Base-by-base conservation (phyloP, 2,888 invertebrate genomes). In the Melieria omissa region DNA sequence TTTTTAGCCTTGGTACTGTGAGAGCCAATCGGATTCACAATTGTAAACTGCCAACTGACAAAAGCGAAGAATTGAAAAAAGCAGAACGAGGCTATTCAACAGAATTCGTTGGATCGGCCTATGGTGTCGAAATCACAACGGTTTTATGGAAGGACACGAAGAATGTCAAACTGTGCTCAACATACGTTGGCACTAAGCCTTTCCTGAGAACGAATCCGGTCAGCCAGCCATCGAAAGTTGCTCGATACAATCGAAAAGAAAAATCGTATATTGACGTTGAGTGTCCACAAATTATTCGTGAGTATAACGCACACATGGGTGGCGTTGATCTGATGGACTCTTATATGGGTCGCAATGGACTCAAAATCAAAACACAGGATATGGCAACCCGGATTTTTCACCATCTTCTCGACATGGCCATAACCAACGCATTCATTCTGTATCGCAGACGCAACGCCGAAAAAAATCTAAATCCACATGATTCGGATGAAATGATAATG, bases 91-190 rank as follows among this genome's bases (percentile, higher is more conserved):
- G 52, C 14, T 52, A 52, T 52, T 8, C 52, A 52, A 52, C 54
- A 41, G 72, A 73, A 61, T 74, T 72, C 52, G 60, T 74, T 52
- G 75, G 71, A 63, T 67, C 71, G 12, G 72, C 75, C 47, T 74
- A 76, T 58, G 76, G 73, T 55, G 61, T 74, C 16, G 74, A 76
- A 16, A 72, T 76, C 9, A 71, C 74, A 5, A 74, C 70, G 42
- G 73, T 77, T 42, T 64, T 74, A 52, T 85, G 84, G 83, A 84
- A 84, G 76, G 84, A 84, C 73, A 84, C 82, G 69, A 84, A 83
- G 74, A 80, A 78, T 72, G 83, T 84, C 66, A 79, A 75, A 68
- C 76, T 84, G 72, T 76, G 81, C 74, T 83, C 84, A 74, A 81
- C 83, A 55, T 84, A 81, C 71, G 82, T 82, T 74, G 83, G 83